A percentile compares a stretch with the other conserved stretches of the same genome.
Evolutionary conservation across 2,888 invertebrate species (phyloP).

Genomic region (Oligia strigilis): DNA sequence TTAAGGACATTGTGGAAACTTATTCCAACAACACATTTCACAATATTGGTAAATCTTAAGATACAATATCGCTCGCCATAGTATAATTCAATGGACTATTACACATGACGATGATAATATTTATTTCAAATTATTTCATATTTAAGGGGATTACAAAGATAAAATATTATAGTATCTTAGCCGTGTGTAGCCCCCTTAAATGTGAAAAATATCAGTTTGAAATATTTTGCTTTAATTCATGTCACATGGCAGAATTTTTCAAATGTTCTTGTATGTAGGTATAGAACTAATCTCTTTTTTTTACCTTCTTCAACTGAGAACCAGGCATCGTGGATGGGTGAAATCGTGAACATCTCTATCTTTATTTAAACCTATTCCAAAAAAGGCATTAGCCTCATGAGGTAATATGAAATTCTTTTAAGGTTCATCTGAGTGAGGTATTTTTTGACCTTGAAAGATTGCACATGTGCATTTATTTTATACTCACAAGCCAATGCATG

Average conservation of each 20-base stretch:
- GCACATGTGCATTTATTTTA: constrained; percentile 1
- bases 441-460: constrained; percentile 34
- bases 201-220: too few species aligned
- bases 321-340: neutral
- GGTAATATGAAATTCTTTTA: neutral
- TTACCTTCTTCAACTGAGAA: neutral
- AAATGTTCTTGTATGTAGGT: neutral
- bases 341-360: neutral
- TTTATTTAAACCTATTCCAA: neutral
- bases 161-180: too few species aligned
- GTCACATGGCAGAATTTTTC: neutral
- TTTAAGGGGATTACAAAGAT: too few species aligned
- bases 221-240: neutral
- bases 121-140: too few species aligned
- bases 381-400: neutral
- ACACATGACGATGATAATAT: too few species aligned
- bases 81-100: too few species aligned
- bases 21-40: neutral
- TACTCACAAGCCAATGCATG: neutral
- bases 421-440: neutral
- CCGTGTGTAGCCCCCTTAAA: too few species aligned
- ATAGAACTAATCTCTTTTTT: neutral
- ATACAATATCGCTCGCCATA: too few species aligned
- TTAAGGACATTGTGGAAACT: neutral
- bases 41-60: neutral